Evolutionary conservation across 2,113 vertebrate genomes (phyloP).

Genomic region (Genyomyrus donnyi): DNA sequence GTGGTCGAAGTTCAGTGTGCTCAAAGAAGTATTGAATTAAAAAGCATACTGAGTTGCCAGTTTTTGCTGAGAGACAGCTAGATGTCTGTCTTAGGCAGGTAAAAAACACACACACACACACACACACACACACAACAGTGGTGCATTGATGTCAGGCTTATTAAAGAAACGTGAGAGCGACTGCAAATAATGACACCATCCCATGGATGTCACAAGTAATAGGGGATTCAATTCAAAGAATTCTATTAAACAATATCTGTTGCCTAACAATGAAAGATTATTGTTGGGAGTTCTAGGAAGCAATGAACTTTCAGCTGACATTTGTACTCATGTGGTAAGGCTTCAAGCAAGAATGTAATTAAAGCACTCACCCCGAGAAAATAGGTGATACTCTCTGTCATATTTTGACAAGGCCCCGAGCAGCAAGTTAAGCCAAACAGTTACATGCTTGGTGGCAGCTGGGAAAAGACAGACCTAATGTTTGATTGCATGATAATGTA

Average conservation of each 20-base stretch:
- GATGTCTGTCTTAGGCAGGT: constrained; percentile 59
- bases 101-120: constrained; percentile 17
- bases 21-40: not conserved
- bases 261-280: constrained; percentile 56
- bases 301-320: constrained; percentile 65
- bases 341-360: constrained; percentile 69
- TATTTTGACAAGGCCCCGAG: constrained; percentile 66
- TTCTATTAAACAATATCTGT: constrained; percentile 51
- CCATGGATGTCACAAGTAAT: constrained; percentile 44
- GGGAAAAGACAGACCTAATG: constrained; percentile 55
- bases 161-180: constrained; percentile 56
- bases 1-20: not conserved
- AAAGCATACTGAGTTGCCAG: constrained; percentile 36
- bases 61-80: constrained; percentile 47
- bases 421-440: constrained; percentile 60
- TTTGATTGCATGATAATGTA: constrained; percentile 59
- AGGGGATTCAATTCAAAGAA: constrained; percentile 52
- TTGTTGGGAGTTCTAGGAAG: constrained; percentile 52
- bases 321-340: constrained; percentile 63
- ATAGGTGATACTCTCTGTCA: constrained; percentile 72
- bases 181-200: constrained; percentile 53
- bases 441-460: constrained; percentile 63
- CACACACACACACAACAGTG: constrained; percentile 20
- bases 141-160: constrained; percentile 44
- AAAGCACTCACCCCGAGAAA: constrained; percentile 60